Base-by-base conservation (phyloP, 2,888 invertebrate genomes). In the Timema podura region DNA sequence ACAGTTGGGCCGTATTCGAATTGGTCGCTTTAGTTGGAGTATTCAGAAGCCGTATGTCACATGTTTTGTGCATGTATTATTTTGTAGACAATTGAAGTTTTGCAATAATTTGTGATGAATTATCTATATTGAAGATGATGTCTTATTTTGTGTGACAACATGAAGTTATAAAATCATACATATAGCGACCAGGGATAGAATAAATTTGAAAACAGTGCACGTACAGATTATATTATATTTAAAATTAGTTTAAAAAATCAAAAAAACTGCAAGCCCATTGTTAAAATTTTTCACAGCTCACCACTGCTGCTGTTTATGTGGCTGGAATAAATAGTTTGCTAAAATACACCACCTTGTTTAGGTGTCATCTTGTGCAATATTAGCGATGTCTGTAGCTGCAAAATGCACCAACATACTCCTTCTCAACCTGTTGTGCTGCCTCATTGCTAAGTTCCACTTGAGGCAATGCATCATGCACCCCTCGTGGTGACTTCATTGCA, bases 321-420 rank as follows among this genome's bases (percentile, higher is more conserved):
- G 30, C 30, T 30, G 3, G 30, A 30, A 30, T 30, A 30, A 30
- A 30, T 30, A 30, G 1, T 30, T 30, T 30, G 30, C 30, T 30
- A 79, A 81, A 79, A 30, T 30, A 30, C 30, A 30, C 30, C 82
- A 87, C 87, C 79, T 81, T 87, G 86, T 79, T 85, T 87, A 71
- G 85, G 83, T 73, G 82, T 86, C 65, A 88, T 82, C 79, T 89
- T 89, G 73, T 87, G 87, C 54, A 85, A 85, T 68, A 80, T 82
- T 73, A 90, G 79, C 44, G 85, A 83, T 30, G 80, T 80, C 78
- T 91, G 88, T 70, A 92, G 79, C 75, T 91, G 89, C 75, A 91
- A 90, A 75, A 92, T 88, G 77, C 92, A 92, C 92, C 92, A 92
- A 77, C 87, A 89, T 7, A 80, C 80, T 92, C 92, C n/a, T 90